Base-by-base conservation (phyloP, 2,888 invertebrate genomes). In the Drosophila anomalipes region DNA sequence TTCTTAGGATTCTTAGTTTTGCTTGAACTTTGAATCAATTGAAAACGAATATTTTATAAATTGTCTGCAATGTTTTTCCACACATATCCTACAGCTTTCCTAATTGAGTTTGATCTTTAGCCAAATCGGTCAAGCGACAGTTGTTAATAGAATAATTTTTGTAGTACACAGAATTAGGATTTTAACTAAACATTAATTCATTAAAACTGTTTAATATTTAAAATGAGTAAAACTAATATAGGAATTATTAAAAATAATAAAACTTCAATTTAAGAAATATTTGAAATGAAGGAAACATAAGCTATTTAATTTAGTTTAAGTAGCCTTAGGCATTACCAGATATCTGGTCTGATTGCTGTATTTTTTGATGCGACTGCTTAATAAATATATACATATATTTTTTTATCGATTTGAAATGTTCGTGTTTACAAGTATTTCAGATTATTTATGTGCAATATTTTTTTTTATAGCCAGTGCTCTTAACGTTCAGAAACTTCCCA, bases 401-500 rank as follows among this genome's bases (percentile, higher is more conserved):
- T 19, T 10, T n/a, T 19, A 22, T 44, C 32, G 0, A 58, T 1
- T 0, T 5, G 0, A 2, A 14, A 47, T 47, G 14, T 3, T 0
- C 26, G 35, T 4, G 4, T 4, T 19, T 30, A 47, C 22, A 10
- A 52, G 52, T 12, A 52, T 19, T 32, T 52, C 1, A 52, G 30
- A n/a, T 52, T 4, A 52, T 32, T 52, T 28, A 52, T 32, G 52
- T 32, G 52, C 7, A 33, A 22, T 16, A 28, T 51, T 12, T 51
- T 41, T 28, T 30, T 30, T 7, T 12, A 33, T 3, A 9, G 35
- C 57, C 19, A 28, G 7, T 12, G 33, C 10, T 63, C 35, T 28
- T 3, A 64, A 35, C 58, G 22, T 33, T 56, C 30, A 12, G 30
- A 33, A 32, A 53, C n/a, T 71, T 59, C 14, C n/a, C 30, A 58